Percentiles rank a stretch among this genome's conserved stretches.
phyloP scores from a whole-genome alignment of 2,797 vertebrate species.

The Australoheros facetus region DNA sequence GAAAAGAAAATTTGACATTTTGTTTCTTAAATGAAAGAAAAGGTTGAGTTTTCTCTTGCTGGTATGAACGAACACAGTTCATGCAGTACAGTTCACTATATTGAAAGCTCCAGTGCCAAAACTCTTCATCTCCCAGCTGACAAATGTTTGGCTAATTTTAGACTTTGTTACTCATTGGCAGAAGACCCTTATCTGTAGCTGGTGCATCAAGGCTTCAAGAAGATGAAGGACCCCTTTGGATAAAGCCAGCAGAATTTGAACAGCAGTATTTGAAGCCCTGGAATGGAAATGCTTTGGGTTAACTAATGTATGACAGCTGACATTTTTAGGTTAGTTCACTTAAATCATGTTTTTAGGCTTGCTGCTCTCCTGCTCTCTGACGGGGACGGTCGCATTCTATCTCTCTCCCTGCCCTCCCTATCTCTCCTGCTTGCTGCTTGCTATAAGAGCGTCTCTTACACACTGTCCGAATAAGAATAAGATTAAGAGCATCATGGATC shows the following conservation, averaged over 20 bases:
- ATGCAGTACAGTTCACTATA: background rate
- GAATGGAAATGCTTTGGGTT: background rate
- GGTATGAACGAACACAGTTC: background rate
- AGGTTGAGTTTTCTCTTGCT: background rate
- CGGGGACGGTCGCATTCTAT: too few relatives aligned
- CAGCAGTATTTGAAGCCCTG: background rate
- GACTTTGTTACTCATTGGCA: background rate
- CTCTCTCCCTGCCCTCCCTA: too few relatives aligned
- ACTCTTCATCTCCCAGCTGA: background rate
- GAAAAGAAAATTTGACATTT: conserved; percentile 9
- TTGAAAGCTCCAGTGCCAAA: background rate
- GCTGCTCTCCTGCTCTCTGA: too few relatives aligned
- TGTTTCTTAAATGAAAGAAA: conserved; percentile 18
- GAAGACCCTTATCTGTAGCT: background rate
- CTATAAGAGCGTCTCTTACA: too few relatives aligned
- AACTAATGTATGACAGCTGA: background rate
- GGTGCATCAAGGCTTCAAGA: background rate
- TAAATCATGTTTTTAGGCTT: background rate
- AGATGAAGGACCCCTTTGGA: background rate
- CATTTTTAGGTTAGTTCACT: background rate
- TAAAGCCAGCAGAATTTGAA: background rate
- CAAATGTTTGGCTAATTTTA: background rate
- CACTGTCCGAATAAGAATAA: too few relatives aligned
- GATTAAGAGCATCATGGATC: too few relatives aligned
- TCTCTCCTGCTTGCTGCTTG: too few relatives aligned